Percentiles rank a stretch among this genome's conserved stretches.
These are phyloP conservation scores for Australoheros facetus DNA, from an alignment of 2,797 vertebrate genomes.

Conservation along the genomic window DNA sequence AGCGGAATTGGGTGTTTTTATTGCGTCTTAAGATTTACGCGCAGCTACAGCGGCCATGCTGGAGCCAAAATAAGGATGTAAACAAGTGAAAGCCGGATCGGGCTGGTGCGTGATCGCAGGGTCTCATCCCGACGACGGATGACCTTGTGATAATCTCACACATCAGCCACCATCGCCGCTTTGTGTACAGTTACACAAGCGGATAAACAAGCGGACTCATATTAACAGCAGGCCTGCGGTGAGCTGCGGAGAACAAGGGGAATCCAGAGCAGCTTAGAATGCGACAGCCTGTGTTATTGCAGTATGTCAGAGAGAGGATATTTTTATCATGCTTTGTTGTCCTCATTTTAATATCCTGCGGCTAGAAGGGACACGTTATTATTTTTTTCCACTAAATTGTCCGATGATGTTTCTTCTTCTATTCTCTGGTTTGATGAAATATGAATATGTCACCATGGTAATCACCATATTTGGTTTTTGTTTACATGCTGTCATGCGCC, in stretches of 20 bases:
- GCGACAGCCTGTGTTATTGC: slow-evolving; percentile 54
- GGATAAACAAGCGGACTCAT: slow-evolving; percentile 54
- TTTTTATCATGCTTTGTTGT: slow-evolving; percentile 31
- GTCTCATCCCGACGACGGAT: slow-evolving; percentile 73
- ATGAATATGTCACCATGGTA: slow-evolving; percentile 71
- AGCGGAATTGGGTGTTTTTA: slow-evolving; percentile 11
- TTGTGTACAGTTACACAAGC: slow-evolving; percentile 58
- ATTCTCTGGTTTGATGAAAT: slow-evolving; percentile 65
- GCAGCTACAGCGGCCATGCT: slow-evolving; percentile 55
- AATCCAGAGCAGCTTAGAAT: slow-evolving; percentile 31
- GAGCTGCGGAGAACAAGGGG: slow-evolving; percentile 18
- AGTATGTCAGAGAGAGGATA: slow-evolving; percentile 37
- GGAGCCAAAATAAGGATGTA: slow-evolving; percentile 58
- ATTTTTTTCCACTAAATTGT: slow-evolving; percentile 13
- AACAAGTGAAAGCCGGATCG: slow-evolving; percentile 70
- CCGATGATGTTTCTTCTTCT: slow-evolving; percentile 53
- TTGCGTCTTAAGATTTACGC: slow-evolving; percentile 40
- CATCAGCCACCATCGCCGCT: slow-evolving; percentile 65
- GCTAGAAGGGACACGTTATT: not conserved
- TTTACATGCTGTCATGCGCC: slow-evolving; percentile 82
- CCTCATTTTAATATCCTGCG: slow-evolving; percentile 21
- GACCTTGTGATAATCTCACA: slow-evolving; percentile 82
- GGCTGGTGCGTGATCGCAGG: slow-evolving; percentile 60
- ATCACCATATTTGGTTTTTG: slow-evolving; percentile 81
- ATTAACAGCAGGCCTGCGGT: slow-evolving; percentile 52